A percentile compares a stretch with the other conserved stretches of the same genome.
Conservation (phyloP, 1,140 invertebrate genomes). For the Drosophila asahinai region DNA sequence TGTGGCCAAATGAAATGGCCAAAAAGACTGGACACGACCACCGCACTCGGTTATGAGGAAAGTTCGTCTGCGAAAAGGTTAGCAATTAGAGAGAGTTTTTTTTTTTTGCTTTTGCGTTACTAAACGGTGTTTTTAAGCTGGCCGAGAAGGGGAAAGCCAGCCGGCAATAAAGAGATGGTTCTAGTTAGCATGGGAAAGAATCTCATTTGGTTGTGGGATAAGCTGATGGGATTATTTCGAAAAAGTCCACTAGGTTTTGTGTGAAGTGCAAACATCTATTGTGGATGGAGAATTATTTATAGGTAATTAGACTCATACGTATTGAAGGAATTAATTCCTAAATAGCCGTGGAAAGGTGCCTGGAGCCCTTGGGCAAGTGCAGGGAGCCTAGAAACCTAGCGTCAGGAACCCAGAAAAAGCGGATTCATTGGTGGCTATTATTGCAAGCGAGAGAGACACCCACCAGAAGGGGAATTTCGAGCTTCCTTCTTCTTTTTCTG, state of each 20-base stretch:
- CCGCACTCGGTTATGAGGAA: slow-evolving; percentile 23
- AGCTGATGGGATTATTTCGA: background rate
- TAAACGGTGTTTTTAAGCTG: slow-evolving; percentile 25
- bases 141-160: slow-evolving; percentile 15
- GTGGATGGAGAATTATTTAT: background rate
- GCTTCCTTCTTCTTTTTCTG: slow-evolving; percentile 7
- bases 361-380: slow-evolving; percentile 23
- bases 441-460: slow-evolving; percentile 33
- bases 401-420: slow-evolving; percentile 11
- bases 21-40: slow-evolving; percentile 19
- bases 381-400: slow-evolving; percentile 39
- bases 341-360: background rate
- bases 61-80: slow-evolving; percentile 37
- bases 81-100: slow-evolving; percentile 43
- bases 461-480: slow-evolving; percentile 29
- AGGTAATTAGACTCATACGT: background rate
- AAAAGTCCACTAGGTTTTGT: slow-evolving; percentile 6
- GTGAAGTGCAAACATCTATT: background rate
- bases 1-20: slow-evolving; percentile 55
- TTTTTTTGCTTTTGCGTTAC: slow-evolving; percentile 1
- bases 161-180: background rate
- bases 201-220: slow-evolving; percentile 17
- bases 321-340: too few relatives aligned
- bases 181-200: slow-evolving; percentile 25
- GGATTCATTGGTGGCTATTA: slow-evolving; percentile 33